Percentiles rank a stretch among this genome's conserved stretches.
Conservation (phyloP, 2,797 vertebrate species). For the Tokudaia tokunoshimensis region DNA sequence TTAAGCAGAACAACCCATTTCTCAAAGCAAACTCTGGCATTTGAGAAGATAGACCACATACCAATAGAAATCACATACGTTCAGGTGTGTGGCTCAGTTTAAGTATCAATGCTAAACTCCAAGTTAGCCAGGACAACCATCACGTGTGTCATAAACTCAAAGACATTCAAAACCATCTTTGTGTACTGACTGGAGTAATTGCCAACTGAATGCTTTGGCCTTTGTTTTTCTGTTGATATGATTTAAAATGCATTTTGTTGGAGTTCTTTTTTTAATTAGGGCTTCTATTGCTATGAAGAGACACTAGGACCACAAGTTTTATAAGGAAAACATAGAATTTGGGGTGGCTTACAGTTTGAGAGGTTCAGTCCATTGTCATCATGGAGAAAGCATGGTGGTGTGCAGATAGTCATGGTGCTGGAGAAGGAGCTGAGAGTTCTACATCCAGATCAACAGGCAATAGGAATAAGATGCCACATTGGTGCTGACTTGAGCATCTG, state of each 20-base stretch:
- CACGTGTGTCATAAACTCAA: background rate
- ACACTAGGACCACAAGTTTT: background rate
- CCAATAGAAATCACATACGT: background rate
- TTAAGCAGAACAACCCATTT: background rate
- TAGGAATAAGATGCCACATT: background rate
- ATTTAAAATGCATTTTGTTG: background rate
- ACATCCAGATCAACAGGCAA: background rate
- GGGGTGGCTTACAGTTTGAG: background rate
- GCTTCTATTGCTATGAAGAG: background rate
- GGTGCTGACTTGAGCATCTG: background rate
- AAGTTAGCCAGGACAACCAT: background rate
- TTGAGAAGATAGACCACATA: background rate
- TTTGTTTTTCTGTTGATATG: background rate
- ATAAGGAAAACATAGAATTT: background rate
- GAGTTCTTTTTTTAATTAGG: background rate
- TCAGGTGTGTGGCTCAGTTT: background rate
- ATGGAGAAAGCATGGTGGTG: background rate
- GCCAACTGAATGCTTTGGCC: background rate
- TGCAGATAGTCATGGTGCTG: background rate
- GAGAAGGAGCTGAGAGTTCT: background rate
- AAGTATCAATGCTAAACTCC: background rate
- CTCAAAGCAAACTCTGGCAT: background rate
- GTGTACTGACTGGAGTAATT: background rate
- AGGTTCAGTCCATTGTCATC: background rate
- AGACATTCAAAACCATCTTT: background rate